Conservation (phyloP, 2,888 invertebrate genomes). For the Cyrtodaria siliqua region DNA sequence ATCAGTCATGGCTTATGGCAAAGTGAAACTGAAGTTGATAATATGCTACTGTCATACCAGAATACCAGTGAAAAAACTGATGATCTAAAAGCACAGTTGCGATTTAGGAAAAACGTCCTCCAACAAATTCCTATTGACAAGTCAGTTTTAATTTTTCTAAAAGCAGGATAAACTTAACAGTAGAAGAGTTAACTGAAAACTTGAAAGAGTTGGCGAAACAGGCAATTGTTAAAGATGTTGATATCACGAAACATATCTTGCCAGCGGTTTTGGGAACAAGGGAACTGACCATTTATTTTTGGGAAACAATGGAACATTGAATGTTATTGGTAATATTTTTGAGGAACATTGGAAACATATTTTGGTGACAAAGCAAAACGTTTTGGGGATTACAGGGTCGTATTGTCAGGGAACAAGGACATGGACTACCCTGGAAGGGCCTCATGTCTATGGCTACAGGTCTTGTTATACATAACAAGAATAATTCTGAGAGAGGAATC, state of each 20-base stretch:
- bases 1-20: slow-evolving; percentile 42
- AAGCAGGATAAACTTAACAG: slow-evolving; percentile 19
- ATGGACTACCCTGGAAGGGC: no score
- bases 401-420: no score
- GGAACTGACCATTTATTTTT: no score
- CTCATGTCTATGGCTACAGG: no score
- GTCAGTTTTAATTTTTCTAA: slow-evolving; percentile 24
- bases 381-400: no score
- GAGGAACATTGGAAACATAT: no score
- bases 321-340: no score
- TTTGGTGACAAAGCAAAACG: no score
- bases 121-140: slow-evolving; percentile 27
- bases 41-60: slow-evolving; percentile 36
- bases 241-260: slow-evolving; percentile 28
- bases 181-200: slow-evolving; percentile 26
- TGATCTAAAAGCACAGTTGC: slow-evolving; percentile 38
- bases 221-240: slow-evolving; percentile 23
- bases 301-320: no score
- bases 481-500: no score
- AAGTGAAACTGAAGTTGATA: slow-evolving; percentile 25
- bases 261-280: no score
- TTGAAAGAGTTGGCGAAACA: slow-evolving; percentile 28
- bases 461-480: no score
- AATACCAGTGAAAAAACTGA: slow-evolving; percentile 19
- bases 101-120: slow-evolving; percentile 38